Evolutionary conservation across 2,888 invertebrate species (phyloP), one percentile per base, ranked within the genome.

Genomic region (Hyles lineata): DNA sequence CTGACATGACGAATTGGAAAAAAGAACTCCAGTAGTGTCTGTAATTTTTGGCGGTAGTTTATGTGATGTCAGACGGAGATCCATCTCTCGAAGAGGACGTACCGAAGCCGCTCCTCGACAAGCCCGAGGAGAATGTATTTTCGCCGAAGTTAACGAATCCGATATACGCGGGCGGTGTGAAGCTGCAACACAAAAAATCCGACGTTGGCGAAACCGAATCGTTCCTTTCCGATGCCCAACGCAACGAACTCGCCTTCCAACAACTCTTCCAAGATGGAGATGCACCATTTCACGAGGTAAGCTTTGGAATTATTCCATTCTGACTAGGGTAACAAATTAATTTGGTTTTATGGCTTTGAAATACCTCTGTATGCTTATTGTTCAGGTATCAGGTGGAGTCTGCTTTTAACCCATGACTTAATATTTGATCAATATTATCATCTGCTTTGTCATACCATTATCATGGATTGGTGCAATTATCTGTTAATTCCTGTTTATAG

Each of bases 21-120:
- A 69, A 72, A 19, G n/a, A 55, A 23, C 23, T 72, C 6, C 52
- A 75, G 74, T 74, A 76, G 75, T 74, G 60, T 70, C 75, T 77
- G 81, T 78, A 72, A 74, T 70, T 77, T 70, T 50, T 62, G 69
- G 76, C 63, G 72, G 73, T 71, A 79, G 52, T 79, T 82, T 76
- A 72, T 72, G 93, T 92, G 84, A 95, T 95, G 95, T 95, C 95
- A 83, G 95, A 95, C 92, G 95, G 94, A 67, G 92, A 93, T 79
- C 95, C 95, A 82, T 95, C 95, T 74, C 89, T 95, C 69, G 95
- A 95, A 85, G 95, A 95, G 84, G 93, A 93, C 79, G 84, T 92
- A 73, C 95, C 95, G 29, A 90, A 90, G 80, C 91, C 93, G 74
- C 84, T 94, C 76, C 82, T 94, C 35, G 89, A 88, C 70, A 88